phyloP scores from a whole-genome alignment of 2,113 vertebrate genomes.

The Pardalotus punctatus region DNA sequence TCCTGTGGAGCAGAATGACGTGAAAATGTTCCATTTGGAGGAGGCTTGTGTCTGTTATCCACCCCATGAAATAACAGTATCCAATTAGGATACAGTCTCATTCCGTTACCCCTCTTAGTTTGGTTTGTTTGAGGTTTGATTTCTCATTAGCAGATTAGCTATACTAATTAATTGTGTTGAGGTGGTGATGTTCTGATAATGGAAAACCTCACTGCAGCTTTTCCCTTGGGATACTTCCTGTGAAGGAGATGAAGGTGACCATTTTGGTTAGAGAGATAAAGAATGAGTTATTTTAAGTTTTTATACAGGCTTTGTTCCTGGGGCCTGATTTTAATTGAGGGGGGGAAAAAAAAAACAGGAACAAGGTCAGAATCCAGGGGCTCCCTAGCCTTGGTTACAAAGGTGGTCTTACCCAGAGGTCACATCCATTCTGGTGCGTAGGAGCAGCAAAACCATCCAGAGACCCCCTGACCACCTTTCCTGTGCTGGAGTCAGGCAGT shows the following conservation, averaged over 20 bases:
- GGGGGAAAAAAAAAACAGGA: neutral
- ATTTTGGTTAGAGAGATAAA: neutral
- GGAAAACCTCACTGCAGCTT: neutral
- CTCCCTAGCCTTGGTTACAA: neutral
- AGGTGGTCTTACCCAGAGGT: neutral
- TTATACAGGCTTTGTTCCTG: neutral
- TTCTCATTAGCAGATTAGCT: neutral
- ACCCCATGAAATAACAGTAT: neutral
- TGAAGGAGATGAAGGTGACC: neutral
- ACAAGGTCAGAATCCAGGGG: neutral
- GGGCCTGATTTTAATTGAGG: neutral
- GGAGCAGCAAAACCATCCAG: neutral
- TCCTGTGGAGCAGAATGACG: neutral
- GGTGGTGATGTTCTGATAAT: neutral
- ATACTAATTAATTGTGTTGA: neutral
- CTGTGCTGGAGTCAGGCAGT: too few relatives aligned
- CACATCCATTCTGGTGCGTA: neutral
- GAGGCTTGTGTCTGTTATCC: neutral
- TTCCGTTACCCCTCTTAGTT: neutral
- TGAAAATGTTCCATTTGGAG: rapidly evolving
- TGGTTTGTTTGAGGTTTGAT: neutral
- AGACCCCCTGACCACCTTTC: too few relatives aligned
- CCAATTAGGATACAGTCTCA: neutral
- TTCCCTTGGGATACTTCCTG: neutral
- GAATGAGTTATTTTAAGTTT: neutral